A percentile compares a stretch with the other conserved stretches of the same genome.
Conservation (phyloP, 2,888 invertebrate species). For the Cephus rjabovi region DNA sequence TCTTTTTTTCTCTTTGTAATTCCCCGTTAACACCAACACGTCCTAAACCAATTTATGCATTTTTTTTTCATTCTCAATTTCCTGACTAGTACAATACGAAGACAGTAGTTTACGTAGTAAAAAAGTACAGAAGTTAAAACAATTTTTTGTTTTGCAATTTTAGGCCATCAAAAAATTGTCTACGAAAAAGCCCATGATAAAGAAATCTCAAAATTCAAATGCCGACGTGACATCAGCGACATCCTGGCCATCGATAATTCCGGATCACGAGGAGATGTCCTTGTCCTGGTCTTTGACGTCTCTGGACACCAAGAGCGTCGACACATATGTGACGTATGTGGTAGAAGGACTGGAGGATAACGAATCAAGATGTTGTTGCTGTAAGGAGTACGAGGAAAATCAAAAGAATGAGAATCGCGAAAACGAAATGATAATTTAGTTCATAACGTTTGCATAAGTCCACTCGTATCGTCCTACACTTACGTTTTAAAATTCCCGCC, state of each 20-base stretch:
- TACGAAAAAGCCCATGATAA: conserved; percentile 48
- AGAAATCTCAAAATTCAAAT: conserved; percentile 38
- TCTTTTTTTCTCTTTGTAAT: background rate
- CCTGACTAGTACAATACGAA: background rate
- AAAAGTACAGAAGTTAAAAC: background rate
- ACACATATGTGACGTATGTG: conserved; percentile 60
- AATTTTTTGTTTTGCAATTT: conserved; percentile 7
- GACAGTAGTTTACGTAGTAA: background rate
- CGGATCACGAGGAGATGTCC: conserved; percentile 52
- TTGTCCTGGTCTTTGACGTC: conserved; percentile 53
- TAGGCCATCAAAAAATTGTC: conserved; percentile 61
- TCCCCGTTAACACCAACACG: background rate
- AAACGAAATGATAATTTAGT: conserved; percentile 61
- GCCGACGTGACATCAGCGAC: conserved; percentile 9
- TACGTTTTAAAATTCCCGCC: background rate
- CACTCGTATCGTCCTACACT: background rate
- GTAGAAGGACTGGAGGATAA: conserved; percentile 50
- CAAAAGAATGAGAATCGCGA: conserved; percentile 61
- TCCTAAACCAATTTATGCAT: background rate
- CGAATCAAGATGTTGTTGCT: conserved; percentile 52
- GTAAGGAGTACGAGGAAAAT: conserved; percentile 59
- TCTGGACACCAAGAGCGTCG: conserved; percentile 57
- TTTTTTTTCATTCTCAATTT: background rate
- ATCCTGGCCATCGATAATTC: conserved; percentile 34
- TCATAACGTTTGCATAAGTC: background rate